These are phyloP conservation scores for Setipinna tenuifilis DNA, from an alignment of 2,797 vertebrate genomes.

Conservation along the genomic window DNA sequence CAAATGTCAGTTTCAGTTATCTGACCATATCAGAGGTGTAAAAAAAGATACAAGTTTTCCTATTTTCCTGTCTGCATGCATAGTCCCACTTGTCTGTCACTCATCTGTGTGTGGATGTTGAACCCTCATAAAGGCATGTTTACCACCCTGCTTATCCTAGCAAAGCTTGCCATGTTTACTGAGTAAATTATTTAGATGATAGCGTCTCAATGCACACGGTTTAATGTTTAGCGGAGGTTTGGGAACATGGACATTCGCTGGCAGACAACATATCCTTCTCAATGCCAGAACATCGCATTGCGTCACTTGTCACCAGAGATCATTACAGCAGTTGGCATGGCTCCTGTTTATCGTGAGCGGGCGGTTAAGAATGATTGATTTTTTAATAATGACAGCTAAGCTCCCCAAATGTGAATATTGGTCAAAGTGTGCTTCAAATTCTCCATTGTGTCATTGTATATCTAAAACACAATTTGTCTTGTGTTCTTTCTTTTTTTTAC, in stretches of 20 bases:
- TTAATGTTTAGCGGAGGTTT: slow-evolving; percentile 31
- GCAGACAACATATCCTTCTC: not conserved
- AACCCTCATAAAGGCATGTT: slow-evolving; percentile 40
- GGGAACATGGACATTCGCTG: slow-evolving; percentile 32
- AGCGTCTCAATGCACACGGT: slow-evolving; percentile 20
- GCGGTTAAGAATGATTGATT: not conserved
- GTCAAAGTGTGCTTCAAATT: no score
- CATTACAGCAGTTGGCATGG: slow-evolving; percentile 6
- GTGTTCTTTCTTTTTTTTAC: no score
- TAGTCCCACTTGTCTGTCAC: not conserved
- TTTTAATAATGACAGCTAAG: not conserved
- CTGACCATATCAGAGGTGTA: slow-evolving; percentile 2
- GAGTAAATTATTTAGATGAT: slow-evolving; percentile 28
- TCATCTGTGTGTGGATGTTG: slow-evolving; percentile 39
- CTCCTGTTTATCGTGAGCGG: not conserved
- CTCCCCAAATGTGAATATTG: not conserved
- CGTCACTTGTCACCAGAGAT: not conserved
- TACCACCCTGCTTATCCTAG: slow-evolving; percentile 34
- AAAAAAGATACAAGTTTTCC: slow-evolving; percentile 5
- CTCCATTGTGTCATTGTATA: no score
- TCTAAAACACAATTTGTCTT: no score
- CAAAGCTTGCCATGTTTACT: slow-evolving; percentile 30
- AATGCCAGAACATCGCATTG: slow-evolving; percentile 1
- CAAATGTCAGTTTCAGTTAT: not conserved
- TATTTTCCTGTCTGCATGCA: not conserved